Evolutionary conservation across 37 sponge, comb jelly and placozoan species (phyloP).

Genomic region (Bolinopsis microptera): DNA sequence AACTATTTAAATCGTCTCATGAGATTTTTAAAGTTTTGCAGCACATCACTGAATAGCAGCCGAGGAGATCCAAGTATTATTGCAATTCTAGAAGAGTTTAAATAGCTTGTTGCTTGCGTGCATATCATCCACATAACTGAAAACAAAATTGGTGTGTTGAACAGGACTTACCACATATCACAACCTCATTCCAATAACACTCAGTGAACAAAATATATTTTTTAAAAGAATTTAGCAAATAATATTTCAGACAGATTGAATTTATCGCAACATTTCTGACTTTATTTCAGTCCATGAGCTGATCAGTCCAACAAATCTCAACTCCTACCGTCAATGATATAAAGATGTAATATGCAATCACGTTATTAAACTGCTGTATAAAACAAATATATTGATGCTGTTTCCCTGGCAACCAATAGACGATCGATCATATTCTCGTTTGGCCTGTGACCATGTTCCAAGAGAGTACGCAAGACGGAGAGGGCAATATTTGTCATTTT

Average conservation of each 20-base stretch:
- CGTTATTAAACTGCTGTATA: neutral
- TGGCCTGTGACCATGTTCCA: neutral
- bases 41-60: neutral
- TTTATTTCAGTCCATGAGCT: too few species aligned
- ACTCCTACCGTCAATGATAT: too few species aligned
- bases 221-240: too few species aligned
- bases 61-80: neutral
- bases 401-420: neutral
- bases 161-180: too few species aligned
- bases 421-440: neutral
- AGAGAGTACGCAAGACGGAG: too few species aligned
- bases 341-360: too few species aligned
- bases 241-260: too few species aligned
- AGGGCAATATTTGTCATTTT: too few species aligned
- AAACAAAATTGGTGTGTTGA: neutral
- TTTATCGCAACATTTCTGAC: too few species aligned
- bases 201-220: too few species aligned
- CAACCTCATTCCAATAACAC: too few species aligned
- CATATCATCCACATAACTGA: constrained; percentile 66
- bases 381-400: neutral
- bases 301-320: too few species aligned
- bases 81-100: constrained; percentile 46
- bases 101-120: constrained; percentile 60
- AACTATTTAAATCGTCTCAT: neutral
- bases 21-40: neutral